phyloP scores from a whole-genome alignment of 2,113 vertebrate species.

The Toxostoma redivivum region DNA sequence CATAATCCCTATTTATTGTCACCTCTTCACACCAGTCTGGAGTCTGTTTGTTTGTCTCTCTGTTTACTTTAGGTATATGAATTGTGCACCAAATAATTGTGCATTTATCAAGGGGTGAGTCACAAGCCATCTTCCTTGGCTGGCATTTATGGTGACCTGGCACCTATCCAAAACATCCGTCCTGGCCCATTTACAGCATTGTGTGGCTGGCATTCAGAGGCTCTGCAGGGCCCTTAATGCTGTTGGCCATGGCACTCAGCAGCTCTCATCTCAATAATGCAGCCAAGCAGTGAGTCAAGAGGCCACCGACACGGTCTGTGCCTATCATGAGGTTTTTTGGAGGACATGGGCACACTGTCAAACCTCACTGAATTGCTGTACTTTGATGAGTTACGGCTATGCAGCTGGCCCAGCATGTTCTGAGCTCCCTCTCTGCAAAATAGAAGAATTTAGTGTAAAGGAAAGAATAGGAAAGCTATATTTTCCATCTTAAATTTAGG shows the following conservation, averaged over 20 bases:
- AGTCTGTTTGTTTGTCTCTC: not conserved
- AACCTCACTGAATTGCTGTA: not conserved
- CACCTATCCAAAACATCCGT: not conserved
- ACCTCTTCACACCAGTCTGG: not conserved
- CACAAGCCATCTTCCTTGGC: not conserved
- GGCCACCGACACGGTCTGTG: not conserved
- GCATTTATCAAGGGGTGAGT: not conserved
- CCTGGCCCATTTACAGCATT: not conserved
- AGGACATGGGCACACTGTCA: not conserved
- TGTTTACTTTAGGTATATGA: slow-evolving; percentile 6
- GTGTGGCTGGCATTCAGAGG: not conserved
- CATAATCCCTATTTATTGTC: not conserved
- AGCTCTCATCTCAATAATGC: slow-evolving; percentile 1
- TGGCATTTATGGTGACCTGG: not conserved
- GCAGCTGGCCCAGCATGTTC: not conserved
- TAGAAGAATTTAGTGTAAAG: not conserved
- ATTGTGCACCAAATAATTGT: not conserved
- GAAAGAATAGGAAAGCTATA: not conserved
- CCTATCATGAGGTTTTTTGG: not conserved
- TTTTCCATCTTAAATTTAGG: not conserved
- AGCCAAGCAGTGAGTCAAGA: not conserved
- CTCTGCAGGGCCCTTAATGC: not conserved
- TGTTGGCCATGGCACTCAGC: not conserved
- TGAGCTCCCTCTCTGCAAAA: not conserved
- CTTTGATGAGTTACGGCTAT: not conserved